These are phyloP conservation scores for Erythrolamprus reginae DNA, from an alignment of 2,113 vertebrate genomes.

Conservation along the genomic window DNA sequence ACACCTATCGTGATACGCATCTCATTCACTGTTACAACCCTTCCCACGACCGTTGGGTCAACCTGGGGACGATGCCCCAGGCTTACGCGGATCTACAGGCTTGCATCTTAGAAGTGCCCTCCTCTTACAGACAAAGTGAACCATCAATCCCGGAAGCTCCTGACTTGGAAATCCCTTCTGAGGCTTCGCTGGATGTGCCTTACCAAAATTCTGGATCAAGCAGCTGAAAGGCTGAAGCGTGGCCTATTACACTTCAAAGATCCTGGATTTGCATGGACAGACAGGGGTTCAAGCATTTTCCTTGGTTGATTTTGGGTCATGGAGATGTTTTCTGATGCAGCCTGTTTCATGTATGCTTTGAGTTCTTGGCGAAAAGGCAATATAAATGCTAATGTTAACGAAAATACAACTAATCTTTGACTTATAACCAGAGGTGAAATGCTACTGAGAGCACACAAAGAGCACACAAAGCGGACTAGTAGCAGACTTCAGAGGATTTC, in stretches of 20 bases:
- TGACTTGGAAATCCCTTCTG: neutral
- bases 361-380: neutral
- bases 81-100: slow-evolving; percentile 66
- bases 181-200: neutral
- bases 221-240: neutral
- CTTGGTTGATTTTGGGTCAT: neutral
- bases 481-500: no score
- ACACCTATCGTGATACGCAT: slow-evolving; percentile 67
- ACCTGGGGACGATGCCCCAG: slow-evolving; percentile 66
- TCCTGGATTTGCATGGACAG: neutral
- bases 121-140: neutral
- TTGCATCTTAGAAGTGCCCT: slow-evolving; percentile 57
- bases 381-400: neutral
- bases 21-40: slow-evolving; percentile 73
- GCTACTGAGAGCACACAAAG: no score
- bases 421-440: neutral
- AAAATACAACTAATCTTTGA: neutral
- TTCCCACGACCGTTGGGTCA: slow-evolving; percentile 65
- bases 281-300: neutral
- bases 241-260: neutral
- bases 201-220: neutral
- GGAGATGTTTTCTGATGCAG: neutral
- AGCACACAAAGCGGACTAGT: no score
- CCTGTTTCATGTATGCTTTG: neutral
- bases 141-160: neutral